phyloP scores from a whole-genome alignment of 2,888 invertebrate species.

The Druceiella hillmani region DNA sequence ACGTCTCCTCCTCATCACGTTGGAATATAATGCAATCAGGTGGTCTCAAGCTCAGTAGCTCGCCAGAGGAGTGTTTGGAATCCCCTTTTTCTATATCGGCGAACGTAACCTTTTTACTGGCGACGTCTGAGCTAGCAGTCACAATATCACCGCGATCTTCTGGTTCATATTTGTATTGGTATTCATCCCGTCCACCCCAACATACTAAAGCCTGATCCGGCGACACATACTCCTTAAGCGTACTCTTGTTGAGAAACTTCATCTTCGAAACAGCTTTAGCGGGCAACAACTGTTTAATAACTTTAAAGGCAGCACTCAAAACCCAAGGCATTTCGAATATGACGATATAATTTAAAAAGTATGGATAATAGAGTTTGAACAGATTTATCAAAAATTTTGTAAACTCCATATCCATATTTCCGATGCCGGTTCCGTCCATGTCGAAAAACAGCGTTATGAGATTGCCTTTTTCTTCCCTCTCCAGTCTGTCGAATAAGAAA shows the following conservation, averaged over 20 bases:
- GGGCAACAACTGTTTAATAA: conserved; percentile 82
- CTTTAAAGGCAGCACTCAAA: conserved; percentile 84
- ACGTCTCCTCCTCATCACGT: conserved; percentile 60
- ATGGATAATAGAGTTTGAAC: conserved; percentile 86
- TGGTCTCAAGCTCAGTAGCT: conserved; percentile 59
- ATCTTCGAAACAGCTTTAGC: conserved; percentile 85
- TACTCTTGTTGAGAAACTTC: conserved; percentile 74
- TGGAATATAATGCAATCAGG: conserved; percentile 66
- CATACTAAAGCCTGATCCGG: conserved; percentile 66
- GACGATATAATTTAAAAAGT: conserved; percentile 80
- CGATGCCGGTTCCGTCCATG: conserved; percentile 80
- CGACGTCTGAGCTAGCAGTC: conserved; percentile 31
- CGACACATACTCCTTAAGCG: conserved; percentile 67
- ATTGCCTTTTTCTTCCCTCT: conserved; percentile 68
- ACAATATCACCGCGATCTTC: conserved; percentile 42
- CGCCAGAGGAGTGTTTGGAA: conserved; percentile 40
- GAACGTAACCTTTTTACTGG: conserved; percentile 44
- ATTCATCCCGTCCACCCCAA: conserved; percentile 80
- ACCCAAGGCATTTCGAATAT: conserved; percentile 95
- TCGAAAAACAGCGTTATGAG: conserved; percentile 85
- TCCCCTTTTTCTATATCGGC: conserved; percentile 34
- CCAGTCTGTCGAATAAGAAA: conserved; percentile 79
- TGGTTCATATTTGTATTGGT: conserved; percentile 64
- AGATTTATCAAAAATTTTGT: conserved; percentile 81
- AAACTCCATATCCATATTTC: conserved; percentile 89